phyloP scores from a whole-genome alignment of 2,888 invertebrate species.

The Orthonychiurus folsomi region DNA sequence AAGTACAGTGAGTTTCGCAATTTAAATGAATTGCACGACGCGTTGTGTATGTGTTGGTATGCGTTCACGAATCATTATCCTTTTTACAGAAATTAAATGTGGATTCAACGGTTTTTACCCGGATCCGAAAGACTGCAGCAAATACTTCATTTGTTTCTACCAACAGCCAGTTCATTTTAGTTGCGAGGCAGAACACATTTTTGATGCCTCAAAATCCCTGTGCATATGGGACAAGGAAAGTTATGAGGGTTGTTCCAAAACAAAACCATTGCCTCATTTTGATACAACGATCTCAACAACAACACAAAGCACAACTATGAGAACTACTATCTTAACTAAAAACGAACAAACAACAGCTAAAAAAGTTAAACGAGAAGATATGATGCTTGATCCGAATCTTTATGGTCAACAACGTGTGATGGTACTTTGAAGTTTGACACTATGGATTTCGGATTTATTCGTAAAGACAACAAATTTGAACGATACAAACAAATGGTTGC shows the following conservation, averaged over 20 bases:
- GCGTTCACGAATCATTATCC: too few species aligned
- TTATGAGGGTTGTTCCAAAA: background rate
- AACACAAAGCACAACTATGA: background rate
- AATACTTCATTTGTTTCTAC: constrained; percentile 14
- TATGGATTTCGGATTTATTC: too few species aligned
- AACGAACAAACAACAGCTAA: background rate
- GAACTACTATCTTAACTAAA: background rate
- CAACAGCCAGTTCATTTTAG: constrained; percentile 4
- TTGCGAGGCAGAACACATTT: background rate
- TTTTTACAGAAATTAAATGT: constrained; percentile 13
- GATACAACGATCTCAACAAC: background rate
- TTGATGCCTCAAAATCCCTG: background rate
- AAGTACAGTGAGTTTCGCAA: too few species aligned
- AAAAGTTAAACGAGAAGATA: background rate
- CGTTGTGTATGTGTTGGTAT: background rate
- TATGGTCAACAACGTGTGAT: background rate
- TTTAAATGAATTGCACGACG: too few species aligned
- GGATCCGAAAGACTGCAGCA: constrained; percentile 11
- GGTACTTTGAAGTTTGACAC: too few species aligned
- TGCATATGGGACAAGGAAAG: background rate
- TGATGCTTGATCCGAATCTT: background rate
- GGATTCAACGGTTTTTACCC: constrained; percentile 14
- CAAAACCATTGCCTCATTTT: background rate
- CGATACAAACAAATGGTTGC: too few species aligned
- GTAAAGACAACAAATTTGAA: too few species aligned